Conservation (phyloP, 2,797 vertebrate species). For the Picus viridis region DNA sequence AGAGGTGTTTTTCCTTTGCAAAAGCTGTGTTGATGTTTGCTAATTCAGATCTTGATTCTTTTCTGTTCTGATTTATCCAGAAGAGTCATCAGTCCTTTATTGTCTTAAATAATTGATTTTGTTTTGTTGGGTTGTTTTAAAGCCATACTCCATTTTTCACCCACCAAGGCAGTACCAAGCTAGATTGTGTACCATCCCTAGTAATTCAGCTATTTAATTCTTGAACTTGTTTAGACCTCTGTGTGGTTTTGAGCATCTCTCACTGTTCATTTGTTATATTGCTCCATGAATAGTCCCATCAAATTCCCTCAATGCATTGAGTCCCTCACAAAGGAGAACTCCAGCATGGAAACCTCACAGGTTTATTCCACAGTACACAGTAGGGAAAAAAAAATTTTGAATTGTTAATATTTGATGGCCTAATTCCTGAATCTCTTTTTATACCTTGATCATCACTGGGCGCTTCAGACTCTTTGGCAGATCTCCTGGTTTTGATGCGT, state of each 20-base stretch:
- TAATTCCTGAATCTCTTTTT: slow-evolving; percentile 24
- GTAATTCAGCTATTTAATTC: neutral
- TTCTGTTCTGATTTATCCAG: neutral
- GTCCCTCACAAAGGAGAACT: neutral
- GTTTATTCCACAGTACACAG: neutral
- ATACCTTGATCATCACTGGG: neutral
- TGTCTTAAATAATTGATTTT: neutral
- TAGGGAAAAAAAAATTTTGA: neutral
- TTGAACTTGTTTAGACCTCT: neutral
- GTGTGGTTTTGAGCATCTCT: neutral
- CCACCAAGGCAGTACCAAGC: neutral
- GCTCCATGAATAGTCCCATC: neutral
- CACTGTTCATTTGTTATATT: neutral
- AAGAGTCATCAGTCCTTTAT: neutral
- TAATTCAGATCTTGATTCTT: neutral
- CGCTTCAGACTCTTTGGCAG: slow-evolving; percentile 6
- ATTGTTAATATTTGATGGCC: neutral
- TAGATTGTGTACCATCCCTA: neutral
- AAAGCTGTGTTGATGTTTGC: neutral
- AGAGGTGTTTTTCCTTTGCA: neutral
- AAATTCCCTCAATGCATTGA: neutral
- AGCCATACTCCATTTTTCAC: neutral
- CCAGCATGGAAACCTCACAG: neutral
- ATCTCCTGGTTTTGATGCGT: slow-evolving; percentile 13
- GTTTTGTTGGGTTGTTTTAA: neutral